Evolutionary conservation across 2,888 invertebrate genomes (phyloP).

Genomic region (Trichopoda pennipes): DNA sequence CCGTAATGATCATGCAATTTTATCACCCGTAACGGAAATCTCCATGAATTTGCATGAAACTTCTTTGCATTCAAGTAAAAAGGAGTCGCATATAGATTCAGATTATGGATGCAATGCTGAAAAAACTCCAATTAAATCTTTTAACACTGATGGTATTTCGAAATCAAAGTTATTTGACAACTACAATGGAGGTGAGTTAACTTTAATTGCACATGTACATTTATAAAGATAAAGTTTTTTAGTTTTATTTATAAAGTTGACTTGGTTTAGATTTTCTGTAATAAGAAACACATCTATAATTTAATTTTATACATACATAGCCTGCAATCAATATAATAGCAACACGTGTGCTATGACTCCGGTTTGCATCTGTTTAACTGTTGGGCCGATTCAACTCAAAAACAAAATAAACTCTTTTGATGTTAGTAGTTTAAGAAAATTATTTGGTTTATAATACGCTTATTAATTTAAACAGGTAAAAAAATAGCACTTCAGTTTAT

Average conservation of each 20-base stretch:
- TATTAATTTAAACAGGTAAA: too few relatives aligned
- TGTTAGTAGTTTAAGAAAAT: too few relatives aligned
- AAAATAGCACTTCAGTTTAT: too few relatives aligned
- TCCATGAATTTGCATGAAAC: slow-evolving; percentile 66
- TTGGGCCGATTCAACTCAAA: too few relatives aligned
- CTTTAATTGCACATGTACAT: not conserved
- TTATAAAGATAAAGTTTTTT: not conserved
- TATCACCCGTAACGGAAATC: slow-evolving; percentile 67
- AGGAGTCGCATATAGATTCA: not conserved
- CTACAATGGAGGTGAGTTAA: slow-evolving; percentile 50
- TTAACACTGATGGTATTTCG: not conserved
- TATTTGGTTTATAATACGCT: too few relatives aligned
- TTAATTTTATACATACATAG: too few relatives aligned
- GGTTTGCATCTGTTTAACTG: too few relatives aligned
- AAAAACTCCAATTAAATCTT: slow-evolving; percentile 41
- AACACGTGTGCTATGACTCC: too few relatives aligned
- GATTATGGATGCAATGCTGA: slow-evolving; percentile 35
- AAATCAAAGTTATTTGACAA: slow-evolving; percentile 2
- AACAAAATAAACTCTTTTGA: too few relatives aligned
- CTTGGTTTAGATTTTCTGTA: too few relatives aligned
- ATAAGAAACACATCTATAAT: too few relatives aligned
- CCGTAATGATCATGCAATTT: not conserved
- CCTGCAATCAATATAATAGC: too few relatives aligned
- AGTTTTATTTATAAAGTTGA: not conserved
- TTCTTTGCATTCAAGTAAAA: slow-evolving; percentile 20